Evolutionary conservation across 2,888 invertebrate species (phyloP).

Genomic region (Drosophila paranaensis): DNA sequence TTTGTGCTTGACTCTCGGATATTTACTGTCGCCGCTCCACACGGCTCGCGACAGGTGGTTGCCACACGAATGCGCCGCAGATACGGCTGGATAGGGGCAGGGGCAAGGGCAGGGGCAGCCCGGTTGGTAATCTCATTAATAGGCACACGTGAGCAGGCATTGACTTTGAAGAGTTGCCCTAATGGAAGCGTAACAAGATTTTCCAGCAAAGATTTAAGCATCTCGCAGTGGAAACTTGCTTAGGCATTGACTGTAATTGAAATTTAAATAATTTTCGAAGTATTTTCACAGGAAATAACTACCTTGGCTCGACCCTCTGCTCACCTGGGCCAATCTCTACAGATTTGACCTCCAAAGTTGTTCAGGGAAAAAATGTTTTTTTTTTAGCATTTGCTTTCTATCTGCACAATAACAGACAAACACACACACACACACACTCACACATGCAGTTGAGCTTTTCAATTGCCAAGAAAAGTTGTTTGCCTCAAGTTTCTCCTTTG

Average conservation of each 20-base stretch:
- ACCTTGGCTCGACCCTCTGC: not conserved
- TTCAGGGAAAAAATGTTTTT: constrained; percentile 42
- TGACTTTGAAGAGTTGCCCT: constrained; percentile 9
- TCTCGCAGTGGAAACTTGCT: not conserved
- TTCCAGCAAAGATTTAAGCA: constrained; percentile 1
- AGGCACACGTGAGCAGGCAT: constrained; percentile 16
- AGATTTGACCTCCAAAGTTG: constrained; percentile 39
- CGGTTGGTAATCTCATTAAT: constrained; percentile 48
- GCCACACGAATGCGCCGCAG: constrained; percentile 38
- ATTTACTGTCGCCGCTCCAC: constrained; percentile 65
- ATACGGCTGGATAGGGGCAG: constrained; percentile 12
- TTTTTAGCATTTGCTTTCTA: constrained; percentile 53
- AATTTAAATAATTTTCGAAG: constrained; percentile 1
- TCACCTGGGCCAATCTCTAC: constrained; percentile 22
- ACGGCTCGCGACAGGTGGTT: constrained; percentile 76
- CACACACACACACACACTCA: constrained; percentile 5
- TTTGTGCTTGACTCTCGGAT: constrained; percentile 47
- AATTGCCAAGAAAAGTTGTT: constrained; percentile 75
- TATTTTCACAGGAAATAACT: not conserved
- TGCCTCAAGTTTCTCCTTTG: constrained; percentile 60
- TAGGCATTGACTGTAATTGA: not conserved
- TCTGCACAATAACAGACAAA: constrained; percentile 39
- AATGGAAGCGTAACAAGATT: constrained; percentile 13
- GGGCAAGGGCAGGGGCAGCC: not conserved
- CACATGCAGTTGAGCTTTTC: constrained; percentile 54